Evolutionary conservation across 2,797 vertebrate genomes (phyloP).

Genomic region (Periophthalmus magnuspinnatus): DNA sequence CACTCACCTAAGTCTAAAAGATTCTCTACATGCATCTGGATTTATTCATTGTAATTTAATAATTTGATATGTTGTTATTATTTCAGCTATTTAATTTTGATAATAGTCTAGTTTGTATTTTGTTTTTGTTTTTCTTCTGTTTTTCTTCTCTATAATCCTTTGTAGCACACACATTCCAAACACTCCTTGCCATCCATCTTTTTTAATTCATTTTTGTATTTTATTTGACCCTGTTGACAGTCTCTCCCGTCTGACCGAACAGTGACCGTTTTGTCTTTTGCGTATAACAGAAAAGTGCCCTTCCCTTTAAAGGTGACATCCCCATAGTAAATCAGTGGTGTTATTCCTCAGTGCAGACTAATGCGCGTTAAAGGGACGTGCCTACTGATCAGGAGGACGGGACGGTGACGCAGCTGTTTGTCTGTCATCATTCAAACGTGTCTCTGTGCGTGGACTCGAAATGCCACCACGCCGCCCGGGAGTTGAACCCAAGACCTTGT

Average conservation of each 20-base stretch:
- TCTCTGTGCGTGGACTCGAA: background rate
- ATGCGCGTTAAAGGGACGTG: conserved; percentile 11
- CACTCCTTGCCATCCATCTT: too few species aligned
- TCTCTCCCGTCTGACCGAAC: too few species aligned
- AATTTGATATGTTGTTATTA: background rate
- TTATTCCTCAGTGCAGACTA: conserved; percentile 12
- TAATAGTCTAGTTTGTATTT: background rate
- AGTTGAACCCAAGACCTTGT: too few species aligned
- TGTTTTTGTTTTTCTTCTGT: too few species aligned
- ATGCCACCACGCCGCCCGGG: background rate
- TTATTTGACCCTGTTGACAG: background rate
- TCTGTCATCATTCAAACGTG: background rate
- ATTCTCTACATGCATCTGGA: conserved; percentile 10
- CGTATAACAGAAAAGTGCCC: background rate
- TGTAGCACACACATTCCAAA: too few species aligned
- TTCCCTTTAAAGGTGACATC: conserved; percentile 13
- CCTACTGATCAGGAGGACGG: conserved; percentile 7
- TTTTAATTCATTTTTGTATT: background rate
- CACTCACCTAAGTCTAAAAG: too few species aligned
- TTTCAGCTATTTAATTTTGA: background rate
- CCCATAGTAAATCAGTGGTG: background rate
- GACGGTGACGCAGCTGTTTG: background rate
- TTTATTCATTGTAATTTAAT: background rate
- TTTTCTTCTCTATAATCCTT: too few species aligned
- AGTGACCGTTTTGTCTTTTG: too few species aligned